phyloP scores from a whole-genome alignment of 2,797 vertebrate genomes.

The Loriculus beryllinus region DNA sequence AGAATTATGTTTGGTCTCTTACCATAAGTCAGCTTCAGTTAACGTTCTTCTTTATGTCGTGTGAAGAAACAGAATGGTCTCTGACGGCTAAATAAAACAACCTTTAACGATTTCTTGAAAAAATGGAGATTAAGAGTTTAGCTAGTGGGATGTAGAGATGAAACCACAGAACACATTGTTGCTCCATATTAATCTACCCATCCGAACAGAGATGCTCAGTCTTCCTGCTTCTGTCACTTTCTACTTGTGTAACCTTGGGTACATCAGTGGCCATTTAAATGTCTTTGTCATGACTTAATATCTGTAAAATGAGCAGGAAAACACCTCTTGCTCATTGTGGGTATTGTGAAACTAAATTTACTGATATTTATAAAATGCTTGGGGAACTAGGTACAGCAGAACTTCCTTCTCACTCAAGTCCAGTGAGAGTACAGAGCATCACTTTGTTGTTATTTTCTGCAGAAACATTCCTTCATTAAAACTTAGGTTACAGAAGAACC shows the following conservation, averaged over 20 bases:
- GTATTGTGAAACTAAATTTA: background rate
- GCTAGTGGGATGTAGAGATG: background rate
- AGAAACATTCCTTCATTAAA: background rate
- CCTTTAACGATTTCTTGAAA: background rate
- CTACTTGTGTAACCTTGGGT: background rate
- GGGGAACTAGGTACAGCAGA: background rate
- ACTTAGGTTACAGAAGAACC: background rate
- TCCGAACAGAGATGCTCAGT: background rate
- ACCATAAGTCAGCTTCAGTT: background rate
- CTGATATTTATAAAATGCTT: background rate
- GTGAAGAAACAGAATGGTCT: background rate
- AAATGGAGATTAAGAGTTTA: background rate
- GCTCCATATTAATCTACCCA: background rate
- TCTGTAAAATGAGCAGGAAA: background rate
- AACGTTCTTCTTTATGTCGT: background rate
- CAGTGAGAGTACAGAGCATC: background rate
- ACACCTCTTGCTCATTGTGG: background rate
- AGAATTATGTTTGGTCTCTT: background rate
- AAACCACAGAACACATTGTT: background rate
- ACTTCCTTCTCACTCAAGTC: background rate
- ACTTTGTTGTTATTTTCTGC: background rate
- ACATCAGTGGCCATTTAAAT: background rate
- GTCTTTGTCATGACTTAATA: background rate
- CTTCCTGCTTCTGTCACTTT: background rate
- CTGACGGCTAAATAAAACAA: background rate